These are phyloP conservation scores for Cetonia aurata DNA, from an alignment of 2,888 invertebrate genomes.

Conservation along the genomic window DNA sequence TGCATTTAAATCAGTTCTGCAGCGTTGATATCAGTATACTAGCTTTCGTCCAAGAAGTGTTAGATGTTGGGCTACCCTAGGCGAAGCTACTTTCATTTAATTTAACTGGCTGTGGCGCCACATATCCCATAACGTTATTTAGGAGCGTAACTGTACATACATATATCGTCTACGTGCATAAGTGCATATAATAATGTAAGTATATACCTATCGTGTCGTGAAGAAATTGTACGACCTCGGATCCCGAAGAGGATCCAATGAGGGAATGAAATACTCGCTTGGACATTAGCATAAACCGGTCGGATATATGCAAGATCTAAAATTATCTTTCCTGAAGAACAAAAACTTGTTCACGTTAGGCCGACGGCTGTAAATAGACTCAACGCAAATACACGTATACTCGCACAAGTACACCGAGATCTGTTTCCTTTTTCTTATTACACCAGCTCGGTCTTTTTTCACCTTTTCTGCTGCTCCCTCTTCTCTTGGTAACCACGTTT, in stretches of 20 bases:
- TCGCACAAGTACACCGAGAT: conserved; percentile 14
- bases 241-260: conserved; percentile 49
- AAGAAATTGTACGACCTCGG: conserved; percentile 41
- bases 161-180: not conserved
- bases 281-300: conserved; percentile 64
- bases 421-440: conserved; percentile 34
- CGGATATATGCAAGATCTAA: conserved; percentile 61
- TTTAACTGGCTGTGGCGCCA: not conserved
- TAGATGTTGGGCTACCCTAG: too few relatives aligned
- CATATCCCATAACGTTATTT: conserved; percentile 9
- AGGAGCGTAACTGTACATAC: conserved; percentile 18
- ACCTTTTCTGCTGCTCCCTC: conserved; percentile 7
- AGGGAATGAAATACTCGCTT: conserved; percentile 62
- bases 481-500: conserved; percentile 4
- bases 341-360: conserved; percentile 63
- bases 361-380: conserved; percentile 62
- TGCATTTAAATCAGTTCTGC: too few relatives aligned
- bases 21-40: too few relatives aligned
- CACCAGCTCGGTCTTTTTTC: conserved; percentile 4
- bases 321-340: conserved; percentile 62
- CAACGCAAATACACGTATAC: conserved; percentile 28
- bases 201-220: conserved; percentile 33
- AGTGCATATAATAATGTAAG: conserved; percentile 16
- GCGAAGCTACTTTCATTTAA: not conserved
- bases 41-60: too few relatives aligned